Base-by-base conservation (phyloP, 2,113 vertebrate species). In the Ahaetulla prasina region DNA sequence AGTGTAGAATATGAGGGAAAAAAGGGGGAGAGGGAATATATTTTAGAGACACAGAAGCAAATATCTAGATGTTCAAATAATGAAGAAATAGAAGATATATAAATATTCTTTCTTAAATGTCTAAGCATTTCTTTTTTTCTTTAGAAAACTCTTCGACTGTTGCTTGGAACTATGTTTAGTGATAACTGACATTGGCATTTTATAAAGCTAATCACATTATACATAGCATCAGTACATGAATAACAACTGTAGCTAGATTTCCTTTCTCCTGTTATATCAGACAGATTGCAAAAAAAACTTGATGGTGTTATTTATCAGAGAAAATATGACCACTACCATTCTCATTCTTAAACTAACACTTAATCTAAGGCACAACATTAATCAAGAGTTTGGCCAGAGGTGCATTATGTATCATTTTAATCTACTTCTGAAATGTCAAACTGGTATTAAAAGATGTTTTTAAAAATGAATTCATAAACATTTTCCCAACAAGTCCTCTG, bases 371-470 rank as follows among this genome's bases (percentile, higher is more conserved):
- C 30, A 49, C 14, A 11, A 57, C 55, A 63, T 87, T 63, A 63
- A 68, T 87, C 10, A 35, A n/a, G 85, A 87, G 86, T n/a, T 27
- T 68, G 85, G 91, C 91, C 85, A 68, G 12, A 52, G 91, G 91
- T 87, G n/a, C n/a, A 60, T 63, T 35, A 63, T 91, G 35, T 35
- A 91, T 87, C 30, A 60, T 87, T 53, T 91, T 91, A 57, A 85
- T 91, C 84, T 14, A 63, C 54, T 87, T 91, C 45, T 50, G 85
- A 87, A 87, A 87, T 91, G 54, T 87, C 53, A 87, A 49, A 91
- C 18, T 86, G 84, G 57, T 87, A 91, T 47, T 91, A 55, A 91
- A 54, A 91, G 52, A 85, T 50, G 74, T 85, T 91, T 85, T 91
- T 7, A 91, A 85, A 54, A 50, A 49, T 63, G 49, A n/a, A 30